These are phyloP conservation scores for Octodonta nipae DNA, from an alignment of 2,888 invertebrate genomes.

Conservation along the genomic window DNA sequence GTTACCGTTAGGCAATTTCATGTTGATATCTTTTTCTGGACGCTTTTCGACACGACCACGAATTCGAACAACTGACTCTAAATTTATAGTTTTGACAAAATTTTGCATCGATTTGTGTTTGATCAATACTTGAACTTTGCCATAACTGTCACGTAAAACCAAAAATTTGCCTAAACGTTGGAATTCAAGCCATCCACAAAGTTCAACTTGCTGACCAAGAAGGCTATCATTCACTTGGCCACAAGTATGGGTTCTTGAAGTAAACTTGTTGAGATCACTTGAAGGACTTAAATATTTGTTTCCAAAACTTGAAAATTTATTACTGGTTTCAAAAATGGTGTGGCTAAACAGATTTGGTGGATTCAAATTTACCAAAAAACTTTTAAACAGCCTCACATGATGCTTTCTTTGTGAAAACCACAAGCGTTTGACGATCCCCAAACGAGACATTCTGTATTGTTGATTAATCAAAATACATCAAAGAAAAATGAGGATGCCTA, in stretches of 20 bases:
- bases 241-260: constrained; percentile 72
- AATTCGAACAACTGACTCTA: constrained; percentile 35
- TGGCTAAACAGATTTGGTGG: no score
- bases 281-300: no score
- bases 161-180: constrained; percentile 72
- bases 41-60: constrained; percentile 51
- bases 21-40: constrained; percentile 60
- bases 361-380: no score
- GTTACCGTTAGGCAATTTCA: constrained; percentile 47
- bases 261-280: constrained; percentile 41
- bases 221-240: constrained; percentile 61
- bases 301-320: no score
- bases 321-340: no score
- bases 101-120: constrained; percentile 41
- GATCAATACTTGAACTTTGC: constrained; percentile 66
- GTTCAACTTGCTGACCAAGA: constrained; percentile 56
- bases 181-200: constrained; percentile 88
- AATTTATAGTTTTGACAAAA: constrained; percentile 25
- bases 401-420: no score
- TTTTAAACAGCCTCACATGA: no score
- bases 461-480: no score
- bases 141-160: constrained; percentile 77
- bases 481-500: no score
- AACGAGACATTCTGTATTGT: no score
- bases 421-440: no score